phyloP scores from a whole-genome alignment of 2,113 vertebrate species.

The Pseudorhombus dupliciocellatus region DNA sequence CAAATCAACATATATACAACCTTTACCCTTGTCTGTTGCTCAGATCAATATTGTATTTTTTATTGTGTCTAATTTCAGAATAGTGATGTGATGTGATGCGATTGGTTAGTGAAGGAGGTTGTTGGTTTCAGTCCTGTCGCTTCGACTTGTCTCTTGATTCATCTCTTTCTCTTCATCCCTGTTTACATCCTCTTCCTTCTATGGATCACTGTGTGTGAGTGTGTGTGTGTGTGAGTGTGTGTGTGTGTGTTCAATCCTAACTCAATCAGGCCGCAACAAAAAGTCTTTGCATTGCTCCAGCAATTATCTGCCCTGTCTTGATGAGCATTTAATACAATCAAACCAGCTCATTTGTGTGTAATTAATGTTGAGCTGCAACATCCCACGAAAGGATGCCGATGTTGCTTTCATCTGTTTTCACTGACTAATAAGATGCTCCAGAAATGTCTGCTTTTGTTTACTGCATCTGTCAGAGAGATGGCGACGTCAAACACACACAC shows the following conservation, averaged over 20 bases:
- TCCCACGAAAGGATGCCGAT: slow-evolving; percentile 31
- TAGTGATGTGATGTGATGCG: neutral
- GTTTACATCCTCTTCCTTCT: slow-evolving; percentile 6
- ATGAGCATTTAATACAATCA: slow-evolving; percentile 46
- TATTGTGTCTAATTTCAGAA: neutral
- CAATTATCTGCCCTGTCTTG: slow-evolving; percentile 37
- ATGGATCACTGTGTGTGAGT: neutral
- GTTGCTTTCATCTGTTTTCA: slow-evolving; percentile 54
- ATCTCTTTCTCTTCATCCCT: neutral
- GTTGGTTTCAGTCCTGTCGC: neutral
- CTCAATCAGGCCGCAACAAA: slow-evolving; percentile 26
- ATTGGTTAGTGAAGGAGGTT: neutral
- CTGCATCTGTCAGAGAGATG: slow-evolving; percentile 27
- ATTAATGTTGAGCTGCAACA: slow-evolving; percentile 40
- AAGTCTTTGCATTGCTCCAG: slow-evolving; percentile 13
- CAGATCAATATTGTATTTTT: too few species aligned
- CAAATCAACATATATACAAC: too few species aligned
- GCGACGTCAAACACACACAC: slow-evolving; percentile 18
- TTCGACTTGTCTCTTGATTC: too few species aligned
- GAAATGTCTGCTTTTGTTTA: slow-evolving; percentile 57
- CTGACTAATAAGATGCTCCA: slow-evolving; percentile 47
- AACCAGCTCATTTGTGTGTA: slow-evolving; percentile 27
- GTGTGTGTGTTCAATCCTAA: neutral
- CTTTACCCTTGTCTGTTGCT: too few species aligned
- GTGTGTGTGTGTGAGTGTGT: neutral